Conservation (phyloP, 2,797 vertebrate species). For the Phoeniculus purpureus region DNA sequence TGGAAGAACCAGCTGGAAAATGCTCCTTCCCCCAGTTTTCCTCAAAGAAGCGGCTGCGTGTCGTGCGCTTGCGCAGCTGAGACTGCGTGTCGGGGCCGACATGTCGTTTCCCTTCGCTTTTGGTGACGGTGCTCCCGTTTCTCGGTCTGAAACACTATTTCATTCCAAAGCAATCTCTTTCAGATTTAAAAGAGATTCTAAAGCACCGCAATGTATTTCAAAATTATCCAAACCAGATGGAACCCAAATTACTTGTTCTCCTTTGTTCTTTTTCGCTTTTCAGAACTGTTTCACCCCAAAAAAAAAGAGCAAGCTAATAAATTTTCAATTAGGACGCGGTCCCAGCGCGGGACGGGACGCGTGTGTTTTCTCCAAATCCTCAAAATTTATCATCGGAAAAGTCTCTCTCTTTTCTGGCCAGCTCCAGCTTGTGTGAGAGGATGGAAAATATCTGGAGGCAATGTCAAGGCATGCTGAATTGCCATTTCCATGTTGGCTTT, state of each 20-base stretch:
- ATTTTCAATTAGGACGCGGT: constrained; percentile 34
- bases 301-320: neutral
- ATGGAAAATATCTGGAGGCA: constrained; percentile 74
- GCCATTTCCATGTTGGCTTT: constrained; percentile 69
- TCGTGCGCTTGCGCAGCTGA: rapidly evolving
- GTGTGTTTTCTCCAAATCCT: constrained; percentile 48
- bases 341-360: neutral
- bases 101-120: neutral
- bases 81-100: rapidly evolving
- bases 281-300: neutral
- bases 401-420: constrained; percentile 63
- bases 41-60: neutral
- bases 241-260: constrained; percentile 48
- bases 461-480: constrained; percentile 65
- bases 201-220: constrained; percentile 55
- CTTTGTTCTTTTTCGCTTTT: neutral
- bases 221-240: constrained; percentile 70
- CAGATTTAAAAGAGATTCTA: constrained; percentile 42
- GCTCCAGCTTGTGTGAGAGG: constrained; percentile 58
- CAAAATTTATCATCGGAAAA: constrained; percentile 65
- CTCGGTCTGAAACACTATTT: constrained; percentile 6
- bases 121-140: neutral
- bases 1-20: neutral
- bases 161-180: constrained; percentile 32
- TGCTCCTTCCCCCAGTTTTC: neutral